Conservation (phyloP, 2,888 invertebrate species). For the Mantis religiosa region DNA sequence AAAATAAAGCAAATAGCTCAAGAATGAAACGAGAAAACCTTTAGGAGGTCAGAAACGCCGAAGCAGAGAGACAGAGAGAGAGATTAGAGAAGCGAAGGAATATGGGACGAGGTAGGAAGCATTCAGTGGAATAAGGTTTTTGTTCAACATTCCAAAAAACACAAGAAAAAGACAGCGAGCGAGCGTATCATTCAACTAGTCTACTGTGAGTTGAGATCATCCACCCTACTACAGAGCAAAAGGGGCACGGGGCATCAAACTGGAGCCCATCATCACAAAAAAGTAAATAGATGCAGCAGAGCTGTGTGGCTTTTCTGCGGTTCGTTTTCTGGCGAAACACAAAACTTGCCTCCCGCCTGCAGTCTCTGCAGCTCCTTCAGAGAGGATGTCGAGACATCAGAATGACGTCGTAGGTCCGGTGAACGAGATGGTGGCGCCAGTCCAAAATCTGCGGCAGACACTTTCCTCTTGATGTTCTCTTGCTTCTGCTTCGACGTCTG, state of each 20-base stretch:
- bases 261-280: neutral
- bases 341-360: conserved; percentile 22
- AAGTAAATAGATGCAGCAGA: neutral
- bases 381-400: conserved; percentile 84
- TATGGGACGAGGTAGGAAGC: neutral
- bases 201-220: neutral
- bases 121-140: neutral
- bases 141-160: conserved; percentile 19
- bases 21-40: neutral
- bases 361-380: conserved; percentile 75
- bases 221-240: conserved; percentile 11
- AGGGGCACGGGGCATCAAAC: neutral
- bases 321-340: conserved; percentile 4
- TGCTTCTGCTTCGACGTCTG: neutral
- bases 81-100: neutral
- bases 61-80: neutral
- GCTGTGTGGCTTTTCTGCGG: conserved; percentile 17
- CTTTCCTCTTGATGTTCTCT: neutral
- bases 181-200: conserved; percentile 19
- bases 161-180: neutral
- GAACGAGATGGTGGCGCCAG: conserved; percentile 56
- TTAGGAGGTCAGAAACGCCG: neutral
- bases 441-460: neutral
- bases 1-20: neutral
- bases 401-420: conserved; percentile 76